Base-by-base conservation (phyloP, 1,140 invertebrate species). In the Pseudomyrmex cubaensis region DNA sequence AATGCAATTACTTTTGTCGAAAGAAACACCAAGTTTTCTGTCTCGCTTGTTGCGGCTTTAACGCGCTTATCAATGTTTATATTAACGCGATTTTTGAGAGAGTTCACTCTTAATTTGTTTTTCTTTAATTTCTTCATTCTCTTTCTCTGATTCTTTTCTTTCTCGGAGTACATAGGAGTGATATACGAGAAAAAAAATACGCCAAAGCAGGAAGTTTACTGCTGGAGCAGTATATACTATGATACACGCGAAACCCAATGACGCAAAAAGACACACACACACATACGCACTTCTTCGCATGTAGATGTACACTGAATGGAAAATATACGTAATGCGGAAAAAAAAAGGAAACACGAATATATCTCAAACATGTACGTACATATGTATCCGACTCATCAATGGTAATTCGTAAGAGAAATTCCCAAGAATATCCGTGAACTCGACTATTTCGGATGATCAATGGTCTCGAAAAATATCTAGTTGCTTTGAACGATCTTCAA, bases 21-120 rank as follows among this genome's bases (percentile, higher is more conserved):
- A 50, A 66, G 66, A 70, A 48, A 62, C 83, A 84, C 82, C 72
- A 91, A 88, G 87, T 90, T 92, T 91, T 92, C 90, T 91, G 44
- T 92, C 90, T 62, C 50, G 91, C 92, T 93, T 77, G 8, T 66
- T 92, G 84, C 89, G 86, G 89, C 88, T 91, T 91, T 88, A 88
- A 90, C 89, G 91, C 89, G 76, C 92, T 90, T 91, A 84, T 83
- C 85, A 59, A 59, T 87, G 59, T 87, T 63, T 82, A 72, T 89
- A 52, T 87, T 89, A 90, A 87, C 20, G 82, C 77, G 64, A 89
- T 63, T 76, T 35, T 69, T 50, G 69, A 82, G 85, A 76, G 48
- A 85, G 64, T 89, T 83, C 61, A 85, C 15, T 35, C 7, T 59
- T 83, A 82, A 74, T 82, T 77, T 52, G 85, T 63, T 84, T 74